These are phyloP conservation scores for Sebastiscus albofasciatus DNA, from an alignment of 2,797 vertebrate species.

Conservation along the genomic window DNA sequence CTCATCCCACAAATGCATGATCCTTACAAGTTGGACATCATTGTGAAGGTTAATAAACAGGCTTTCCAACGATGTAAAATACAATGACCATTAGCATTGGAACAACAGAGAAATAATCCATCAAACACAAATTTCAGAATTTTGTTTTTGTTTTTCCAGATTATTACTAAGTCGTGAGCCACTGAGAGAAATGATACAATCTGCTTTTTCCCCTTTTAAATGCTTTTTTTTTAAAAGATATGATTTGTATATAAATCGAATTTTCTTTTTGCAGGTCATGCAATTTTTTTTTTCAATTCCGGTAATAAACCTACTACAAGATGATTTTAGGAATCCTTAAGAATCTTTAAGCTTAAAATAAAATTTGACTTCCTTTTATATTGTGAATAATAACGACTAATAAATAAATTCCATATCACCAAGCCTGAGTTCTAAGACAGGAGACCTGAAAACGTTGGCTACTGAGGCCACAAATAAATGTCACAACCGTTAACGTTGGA, in stretches of 20 bases:
- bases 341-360: background rate
- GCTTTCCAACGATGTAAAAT: too few relatives aligned
- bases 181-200: background rate
- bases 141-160: too few relatives aligned
- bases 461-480: background rate
- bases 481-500: background rate
- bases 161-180: too few relatives aligned
- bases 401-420: background rate
- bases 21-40: too few relatives aligned
- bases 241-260: background rate
- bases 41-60: too few relatives aligned
- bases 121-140: too few relatives aligned
- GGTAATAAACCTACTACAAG: background rate
- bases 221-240: background rate
- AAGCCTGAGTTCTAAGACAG: background rate
- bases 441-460: too few relatives aligned
- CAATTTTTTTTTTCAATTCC: background rate
- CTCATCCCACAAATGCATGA: too few relatives aligned
- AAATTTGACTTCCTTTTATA: background rate
- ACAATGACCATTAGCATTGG: too few relatives aligned
- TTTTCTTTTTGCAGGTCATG: background rate
- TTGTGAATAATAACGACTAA: background rate
- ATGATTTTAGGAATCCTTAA: too few relatives aligned
- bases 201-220: background rate
- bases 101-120: too few relatives aligned